These are phyloP conservation scores for Atta colombica DNA, from an alignment of 1,140 invertebrate genomes.

Conservation along the genomic window DNA sequence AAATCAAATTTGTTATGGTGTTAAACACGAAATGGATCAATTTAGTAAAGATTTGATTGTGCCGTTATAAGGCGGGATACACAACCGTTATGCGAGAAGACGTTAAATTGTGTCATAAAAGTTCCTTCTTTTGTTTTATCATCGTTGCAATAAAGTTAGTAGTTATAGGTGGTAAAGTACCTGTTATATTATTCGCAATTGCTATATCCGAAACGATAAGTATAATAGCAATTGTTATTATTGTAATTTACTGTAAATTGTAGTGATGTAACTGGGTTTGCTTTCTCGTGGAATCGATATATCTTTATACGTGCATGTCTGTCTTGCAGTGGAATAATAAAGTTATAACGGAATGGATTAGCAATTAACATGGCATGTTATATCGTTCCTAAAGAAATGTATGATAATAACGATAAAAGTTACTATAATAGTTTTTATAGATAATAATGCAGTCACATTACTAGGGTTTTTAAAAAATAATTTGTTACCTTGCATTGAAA, in stretches of 20 bases:
- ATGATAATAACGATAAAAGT: conserved; percentile 26
- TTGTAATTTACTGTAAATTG: conserved; percentile 26
- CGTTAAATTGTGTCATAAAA: conserved; percentile 52
- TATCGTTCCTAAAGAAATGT: neutral
- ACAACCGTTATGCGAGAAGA: conserved; percentile 21
- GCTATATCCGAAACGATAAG: conserved; percentile 32
- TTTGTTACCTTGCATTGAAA: too few relatives aligned
- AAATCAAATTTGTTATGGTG: conserved; percentile 1
- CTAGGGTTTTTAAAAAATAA: too few relatives aligned
- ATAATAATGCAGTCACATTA: neutral
- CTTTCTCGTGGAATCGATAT: conserved; percentile 31
- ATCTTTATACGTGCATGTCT: neutral
- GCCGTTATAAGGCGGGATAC: conserved; percentile 42
- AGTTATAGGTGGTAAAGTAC: conserved; percentile 19
- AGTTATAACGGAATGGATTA: conserved; percentile 12
- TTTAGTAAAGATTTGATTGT: conserved; percentile 50
- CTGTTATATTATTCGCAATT: conserved; percentile 38
- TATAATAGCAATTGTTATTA: conserved; percentile 54
- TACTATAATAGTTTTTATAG: neutral
- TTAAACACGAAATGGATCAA: conserved; percentile 59
- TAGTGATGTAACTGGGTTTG: conserved; percentile 19
- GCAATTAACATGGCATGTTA: conserved; percentile 26
- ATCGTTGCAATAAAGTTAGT: conserved; percentile 41
- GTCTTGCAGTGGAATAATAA: neutral
- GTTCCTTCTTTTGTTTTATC: conserved; percentile 50